phyloP scores from a whole-genome alignment of 2,113 vertebrate genomes.

The Machaerirhynchus nigripectus region DNA sequence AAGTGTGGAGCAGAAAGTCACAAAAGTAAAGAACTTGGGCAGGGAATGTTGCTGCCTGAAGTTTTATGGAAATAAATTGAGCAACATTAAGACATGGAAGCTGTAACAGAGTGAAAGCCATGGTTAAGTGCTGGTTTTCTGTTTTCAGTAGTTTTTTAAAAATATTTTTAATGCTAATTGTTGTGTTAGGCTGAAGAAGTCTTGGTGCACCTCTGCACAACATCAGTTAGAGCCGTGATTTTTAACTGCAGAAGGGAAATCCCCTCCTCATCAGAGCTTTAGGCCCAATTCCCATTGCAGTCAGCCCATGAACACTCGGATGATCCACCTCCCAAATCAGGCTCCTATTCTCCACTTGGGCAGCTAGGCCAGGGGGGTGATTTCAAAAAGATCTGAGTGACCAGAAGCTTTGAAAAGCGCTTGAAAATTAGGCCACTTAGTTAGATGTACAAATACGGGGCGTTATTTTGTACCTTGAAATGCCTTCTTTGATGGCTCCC shows the following conservation, averaged over 20 bases:
- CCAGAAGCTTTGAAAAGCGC: background rate
- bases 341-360: background rate
- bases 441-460: background rate
- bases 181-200: background rate
- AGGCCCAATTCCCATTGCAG: background rate
- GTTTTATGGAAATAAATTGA: background rate
- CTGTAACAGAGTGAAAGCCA: background rate
- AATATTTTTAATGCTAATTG: background rate
- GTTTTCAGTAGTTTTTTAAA: background rate
- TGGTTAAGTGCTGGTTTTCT: background rate
- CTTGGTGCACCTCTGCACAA: background rate
- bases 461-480: background rate
- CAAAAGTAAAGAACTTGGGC: constrained; percentile 11
- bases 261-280: background rate
- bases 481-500: background rate
- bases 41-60: background rate
- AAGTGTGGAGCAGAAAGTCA: constrained; percentile 44
- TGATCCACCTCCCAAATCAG: background rate
- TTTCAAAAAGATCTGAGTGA: background rate
- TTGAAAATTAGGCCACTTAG: background rate
- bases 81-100: background rate
- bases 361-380: background rate
- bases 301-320: fast-evolving
- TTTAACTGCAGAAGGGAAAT: background rate
- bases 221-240: background rate